A percentile compares a stretch with the other conserved stretches of the same genome.
Conservation (phyloP, 2,113 vertebrate species). For the Hippocampus guttulatus region DNA sequence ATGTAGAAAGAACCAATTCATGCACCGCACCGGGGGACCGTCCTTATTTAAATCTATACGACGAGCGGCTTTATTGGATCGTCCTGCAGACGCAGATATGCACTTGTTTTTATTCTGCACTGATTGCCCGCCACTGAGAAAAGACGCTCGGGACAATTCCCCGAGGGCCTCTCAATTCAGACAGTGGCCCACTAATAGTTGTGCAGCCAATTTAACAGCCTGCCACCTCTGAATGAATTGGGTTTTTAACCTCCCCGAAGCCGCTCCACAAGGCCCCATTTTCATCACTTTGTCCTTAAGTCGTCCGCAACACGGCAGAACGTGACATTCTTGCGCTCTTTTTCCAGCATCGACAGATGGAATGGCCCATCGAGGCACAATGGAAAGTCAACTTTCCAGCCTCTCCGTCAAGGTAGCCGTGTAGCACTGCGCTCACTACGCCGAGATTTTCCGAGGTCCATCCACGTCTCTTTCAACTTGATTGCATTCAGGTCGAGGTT, state of each 20-base stretch:
- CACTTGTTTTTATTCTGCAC: conserved; percentile 27
- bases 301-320: conserved; percentile 4
- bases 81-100: neutral
- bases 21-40: no score
- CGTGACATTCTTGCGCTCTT: conserved; percentile 1
- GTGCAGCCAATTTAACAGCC: conserved; percentile 33
- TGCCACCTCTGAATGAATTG: conserved; percentile 18
- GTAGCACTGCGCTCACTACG: conserved; percentile 2
- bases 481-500: no score
- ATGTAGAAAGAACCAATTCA: no score
- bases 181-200: conserved; percentile 11
- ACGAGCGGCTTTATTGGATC: conserved; percentile 2
- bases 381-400: conserved; percentile 16
- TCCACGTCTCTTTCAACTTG: no score
- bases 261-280: conserved; percentile 3
- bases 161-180: conserved; percentile 19
- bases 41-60: no score
- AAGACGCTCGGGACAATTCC: conserved; percentile 44
- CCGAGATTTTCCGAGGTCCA: conserved; percentile 5
- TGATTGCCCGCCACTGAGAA: conserved; percentile 10
- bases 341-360: conserved; percentile 15
- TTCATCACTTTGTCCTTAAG: neutral
- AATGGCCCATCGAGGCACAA: conserved; percentile 21
- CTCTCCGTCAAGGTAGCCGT: neutral
- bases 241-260: neutral